Percentiles rank a stretch among this genome's conserved stretches.
Evolutionary conservation across 2,888 invertebrate species (phyloP).

Genomic region (Drosophila eohydei): DNA sequence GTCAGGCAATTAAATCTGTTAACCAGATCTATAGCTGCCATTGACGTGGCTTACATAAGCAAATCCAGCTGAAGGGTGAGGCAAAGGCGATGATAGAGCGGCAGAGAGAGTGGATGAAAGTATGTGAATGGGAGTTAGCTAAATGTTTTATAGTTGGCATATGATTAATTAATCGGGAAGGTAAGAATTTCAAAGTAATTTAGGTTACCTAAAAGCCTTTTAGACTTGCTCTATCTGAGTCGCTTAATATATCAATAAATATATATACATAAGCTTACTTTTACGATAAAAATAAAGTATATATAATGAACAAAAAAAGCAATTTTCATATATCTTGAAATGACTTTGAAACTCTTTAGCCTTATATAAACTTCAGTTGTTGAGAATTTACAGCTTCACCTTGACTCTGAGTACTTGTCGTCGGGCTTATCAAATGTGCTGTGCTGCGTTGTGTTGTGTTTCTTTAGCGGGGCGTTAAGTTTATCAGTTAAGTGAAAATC

Average conservation of each 20-base stretch:
- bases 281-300: not conserved
- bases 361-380: not conserved
- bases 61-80: too few species aligned
- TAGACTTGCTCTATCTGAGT: not conserved
- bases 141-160: not conserved
- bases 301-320: not conserved
- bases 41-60: conserved; percentile 13
- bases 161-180: not conserved
- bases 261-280: not conserved
- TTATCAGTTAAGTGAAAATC: conserved; percentile 77
- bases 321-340: not conserved
- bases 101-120: not conserved
- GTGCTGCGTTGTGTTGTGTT: conserved; percentile 13
- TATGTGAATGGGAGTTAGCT: not conserved
- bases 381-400: conserved; percentile 28
- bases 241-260: too few species aligned
- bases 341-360: conserved; percentile 2
- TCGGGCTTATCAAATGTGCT: conserved; percentile 48
- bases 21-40: conserved; percentile 23
- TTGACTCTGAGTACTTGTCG: conserved; percentile 43
- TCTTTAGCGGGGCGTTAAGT: conserved; percentile 60
- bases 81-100: too few species aligned
- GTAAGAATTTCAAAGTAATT: not conserved
- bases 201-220: not conserved
- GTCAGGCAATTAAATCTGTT: conserved; percentile 48